Evolutionary conservation across 2,888 invertebrate species (phyloP).

Genomic region (Ophonus ardosiacus): DNA sequence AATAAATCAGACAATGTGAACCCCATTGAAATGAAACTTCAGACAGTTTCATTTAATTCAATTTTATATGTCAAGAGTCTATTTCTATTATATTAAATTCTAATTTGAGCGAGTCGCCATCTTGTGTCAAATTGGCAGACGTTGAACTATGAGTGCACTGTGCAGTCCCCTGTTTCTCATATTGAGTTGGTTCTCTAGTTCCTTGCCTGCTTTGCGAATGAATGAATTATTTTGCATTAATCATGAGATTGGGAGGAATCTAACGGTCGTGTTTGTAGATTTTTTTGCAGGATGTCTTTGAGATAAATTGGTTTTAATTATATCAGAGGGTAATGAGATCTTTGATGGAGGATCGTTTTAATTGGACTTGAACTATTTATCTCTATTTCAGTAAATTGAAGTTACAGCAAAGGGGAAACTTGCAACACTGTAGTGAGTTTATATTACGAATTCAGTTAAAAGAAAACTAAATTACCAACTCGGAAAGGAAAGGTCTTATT

Average conservation of each 20-base stretch:
- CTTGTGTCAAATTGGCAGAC: not conserved
- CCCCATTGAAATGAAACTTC: too few species aligned
- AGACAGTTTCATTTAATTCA: too few species aligned
- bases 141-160: not conserved
- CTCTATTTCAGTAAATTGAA: slow-evolving; percentile 36
- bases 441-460: not conserved
- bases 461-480: not conserved
- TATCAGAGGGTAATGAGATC: slow-evolving; percentile 39
- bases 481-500: not conserved
- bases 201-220: slow-evolving; percentile 3
- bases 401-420: slow-evolving; percentile 9
- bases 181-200: not conserved
- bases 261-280: slow-evolving; percentile 28
- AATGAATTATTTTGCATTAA: slow-evolving; percentile 44
- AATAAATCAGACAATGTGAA: too few species aligned
- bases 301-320: slow-evolving; percentile 44
- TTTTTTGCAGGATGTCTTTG: slow-evolving; percentile 35
- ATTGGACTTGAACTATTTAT: slow-evolving; percentile 40
- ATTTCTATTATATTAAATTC: too few species aligned
- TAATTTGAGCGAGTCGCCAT: too few species aligned
- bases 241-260: slow-evolving; percentile 44
- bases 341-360: slow-evolving; percentile 42
- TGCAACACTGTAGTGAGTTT: not conserved
- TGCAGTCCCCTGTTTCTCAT: not conserved
- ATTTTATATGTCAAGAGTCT: too few species aligned